These are phyloP conservation scores for Gobiocypris rarus DNA, from an alignment of 2,113 vertebrate genomes.

Conservation along the genomic window DNA sequence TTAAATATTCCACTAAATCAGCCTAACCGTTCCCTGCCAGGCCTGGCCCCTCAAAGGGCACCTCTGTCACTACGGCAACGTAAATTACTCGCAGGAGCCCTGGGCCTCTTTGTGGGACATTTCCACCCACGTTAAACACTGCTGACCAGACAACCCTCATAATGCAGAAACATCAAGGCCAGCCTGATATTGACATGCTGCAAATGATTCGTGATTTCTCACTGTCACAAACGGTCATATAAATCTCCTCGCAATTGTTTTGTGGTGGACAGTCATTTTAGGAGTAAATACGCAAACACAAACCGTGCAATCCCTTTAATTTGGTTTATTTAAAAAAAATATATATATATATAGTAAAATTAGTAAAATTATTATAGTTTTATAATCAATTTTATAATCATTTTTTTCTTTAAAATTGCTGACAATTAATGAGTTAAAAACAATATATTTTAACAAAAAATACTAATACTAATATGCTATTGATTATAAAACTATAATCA, in stretches of 20 bases:
- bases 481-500: neutral
- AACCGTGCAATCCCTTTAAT: neutral
- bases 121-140: conserved; percentile 27
- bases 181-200: neutral
- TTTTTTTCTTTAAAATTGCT: too few relatives aligned
- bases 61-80: conserved; percentile 50
- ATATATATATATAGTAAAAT: neutral
- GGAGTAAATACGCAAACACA: neutral
- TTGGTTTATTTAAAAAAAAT: neutral
- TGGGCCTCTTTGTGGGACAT: conserved; percentile 12
- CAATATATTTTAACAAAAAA: neutral
- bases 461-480: neutral
- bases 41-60: conserved; percentile 31
- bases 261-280: neutral
- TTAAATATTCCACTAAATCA: conserved; percentile 50
- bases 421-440: too few relatives aligned
- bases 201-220: neutral
- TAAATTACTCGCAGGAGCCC: conserved; percentile 33
- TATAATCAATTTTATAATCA: too few relatives aligned
- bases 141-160: neutral
- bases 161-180: neutral
- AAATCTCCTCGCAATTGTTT: neutral
- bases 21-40: conserved; percentile 18
- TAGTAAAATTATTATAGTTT: too few relatives aligned
- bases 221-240: neutral